Evolutionary conservation across 2,888 invertebrate genomes (phyloP).

Genomic region (Drosophila colorata): DNA sequence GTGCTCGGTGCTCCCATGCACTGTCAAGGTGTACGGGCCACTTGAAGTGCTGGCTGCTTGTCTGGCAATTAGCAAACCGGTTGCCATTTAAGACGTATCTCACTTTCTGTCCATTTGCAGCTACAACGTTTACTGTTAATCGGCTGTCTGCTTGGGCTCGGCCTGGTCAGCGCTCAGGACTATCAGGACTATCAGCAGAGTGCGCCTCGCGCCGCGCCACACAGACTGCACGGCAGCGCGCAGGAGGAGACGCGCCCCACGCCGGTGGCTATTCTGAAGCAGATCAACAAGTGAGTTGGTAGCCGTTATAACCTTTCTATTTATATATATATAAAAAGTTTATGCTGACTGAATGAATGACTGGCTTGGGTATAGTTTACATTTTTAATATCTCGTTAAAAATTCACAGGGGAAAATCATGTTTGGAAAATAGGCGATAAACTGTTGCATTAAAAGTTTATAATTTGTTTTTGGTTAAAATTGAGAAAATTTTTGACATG

Average conservation of each 20-base stretch:
- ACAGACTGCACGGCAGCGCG: conserved; percentile 77
- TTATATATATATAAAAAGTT: not conserved
- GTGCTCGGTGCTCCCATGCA: conserved; percentile 30
- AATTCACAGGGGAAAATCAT: too few species aligned
- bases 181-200: conserved; percentile 85
- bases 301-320: not conserved
- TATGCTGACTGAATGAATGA: not conserved
- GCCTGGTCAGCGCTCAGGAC: conserved; percentile 80
- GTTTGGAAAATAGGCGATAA: too few species aligned
- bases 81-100: conserved; percentile 40
- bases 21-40: conserved; percentile 68
- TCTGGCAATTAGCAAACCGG: conserved; percentile 65
- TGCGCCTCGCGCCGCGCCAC: conserved; percentile 81
- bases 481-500: too few species aligned
- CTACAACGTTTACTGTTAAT: conserved; percentile 73
- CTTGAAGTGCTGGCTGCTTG: conserved; percentile 10
- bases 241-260: conserved; percentile 84
- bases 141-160: conserved; percentile 63
- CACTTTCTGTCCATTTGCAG: conserved; percentile 59
- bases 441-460: too few species aligned
- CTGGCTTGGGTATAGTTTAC: too few species aligned
- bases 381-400: too few species aligned
- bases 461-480: too few species aligned
- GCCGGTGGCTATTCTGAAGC: conserved; percentile 93
- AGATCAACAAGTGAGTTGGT: conserved; percentile 90